These are phyloP conservation scores for Selene dorsalis DNA, from an alignment of 2,797 vertebrate genomes.

Conservation along the genomic window DNA sequence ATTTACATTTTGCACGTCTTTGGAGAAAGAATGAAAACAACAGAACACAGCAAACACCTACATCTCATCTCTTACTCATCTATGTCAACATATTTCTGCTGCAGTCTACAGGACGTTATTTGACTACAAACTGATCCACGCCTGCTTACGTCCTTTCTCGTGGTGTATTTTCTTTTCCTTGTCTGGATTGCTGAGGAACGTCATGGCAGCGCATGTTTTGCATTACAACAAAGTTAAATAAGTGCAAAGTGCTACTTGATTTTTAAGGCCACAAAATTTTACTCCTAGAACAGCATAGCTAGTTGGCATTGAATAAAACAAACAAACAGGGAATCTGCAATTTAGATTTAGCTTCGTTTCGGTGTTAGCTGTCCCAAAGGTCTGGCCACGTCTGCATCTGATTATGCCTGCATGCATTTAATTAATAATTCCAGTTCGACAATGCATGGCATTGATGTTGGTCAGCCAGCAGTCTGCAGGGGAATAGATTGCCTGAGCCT, in stretches of 20 bases:
- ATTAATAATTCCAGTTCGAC: conserved; percentile 82
- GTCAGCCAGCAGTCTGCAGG: conserved; percentile 71
- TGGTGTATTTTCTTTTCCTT: conserved; percentile 5
- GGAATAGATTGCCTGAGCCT: conserved; percentile 75
- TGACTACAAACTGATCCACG: conserved; percentile 2
- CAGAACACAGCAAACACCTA: conserved; percentile 29
- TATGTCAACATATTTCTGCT: conserved; percentile 35
- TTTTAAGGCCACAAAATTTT: conserved; percentile 53
- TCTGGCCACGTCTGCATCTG: conserved; percentile 75
- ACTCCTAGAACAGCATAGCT: conserved; percentile 47
- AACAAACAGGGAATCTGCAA: conserved; percentile 65
- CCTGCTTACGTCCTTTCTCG: conserved; percentile 18
- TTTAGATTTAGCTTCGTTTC: conserved; percentile 76
- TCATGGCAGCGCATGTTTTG: conserved; percentile 35
- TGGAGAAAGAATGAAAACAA: conserved; percentile 38
- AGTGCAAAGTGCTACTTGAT: conserved; percentile 69
- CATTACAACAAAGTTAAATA: conserved; percentile 54
- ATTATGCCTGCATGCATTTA: conserved; percentile 78
- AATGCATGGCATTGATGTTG: conserved; percentile 74
- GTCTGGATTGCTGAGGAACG: conserved; percentile 24
- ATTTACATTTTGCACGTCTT: conserved; percentile 73
- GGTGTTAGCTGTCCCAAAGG: conserved; percentile 70
- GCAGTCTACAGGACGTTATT: background rate
- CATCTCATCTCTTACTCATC: conserved; percentile 28
- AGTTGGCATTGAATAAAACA: conserved; percentile 64